phyloP scores from a whole-genome alignment of 1,140 invertebrate species.

The Myzus persicae region DNA sequence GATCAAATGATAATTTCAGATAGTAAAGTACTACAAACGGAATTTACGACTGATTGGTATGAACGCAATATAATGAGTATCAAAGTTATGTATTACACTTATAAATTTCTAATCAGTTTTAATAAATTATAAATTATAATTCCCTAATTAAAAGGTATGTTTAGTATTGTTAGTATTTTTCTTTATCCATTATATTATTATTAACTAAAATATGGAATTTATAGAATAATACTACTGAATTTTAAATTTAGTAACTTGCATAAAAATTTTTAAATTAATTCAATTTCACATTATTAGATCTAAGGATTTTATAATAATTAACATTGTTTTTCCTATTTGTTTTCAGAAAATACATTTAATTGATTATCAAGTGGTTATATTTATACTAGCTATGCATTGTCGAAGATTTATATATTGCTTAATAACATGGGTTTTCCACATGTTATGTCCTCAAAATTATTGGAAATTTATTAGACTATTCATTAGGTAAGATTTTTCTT shows the following conservation, averaged over 20 bases:
- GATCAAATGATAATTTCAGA: too few relatives aligned
- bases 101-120: too few relatives aligned
- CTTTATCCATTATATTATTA: too few relatives aligned
- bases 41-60: too few relatives aligned
- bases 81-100: too few relatives aligned
- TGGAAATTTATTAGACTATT: conserved; percentile 52
- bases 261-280: not conserved
- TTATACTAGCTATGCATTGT: conserved; percentile 54
- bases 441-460: conserved; percentile 53
- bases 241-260: not conserved
- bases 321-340: not conserved
- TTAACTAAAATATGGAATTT: too few relatives aligned
- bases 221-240: not conserved
- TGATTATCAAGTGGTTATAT: conserved; percentile 49
- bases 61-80: too few relatives aligned
- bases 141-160: too few relatives aligned
- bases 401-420: conserved; percentile 53
- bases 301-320: not conserved
- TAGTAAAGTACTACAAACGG: too few relatives aligned
- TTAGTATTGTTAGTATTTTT: too few relatives aligned
- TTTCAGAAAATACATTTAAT: conserved; percentile 56
- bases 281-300: not conserved
- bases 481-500: conserved; percentile 10
- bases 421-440: conserved; percentile 54
- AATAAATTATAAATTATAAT: too few relatives aligned